Evolutionary conservation across 2,113 vertebrate species (phyloP), one percentile per base, ranked within the genome.

Genomic region (Pleuronectes platessa): DNA sequence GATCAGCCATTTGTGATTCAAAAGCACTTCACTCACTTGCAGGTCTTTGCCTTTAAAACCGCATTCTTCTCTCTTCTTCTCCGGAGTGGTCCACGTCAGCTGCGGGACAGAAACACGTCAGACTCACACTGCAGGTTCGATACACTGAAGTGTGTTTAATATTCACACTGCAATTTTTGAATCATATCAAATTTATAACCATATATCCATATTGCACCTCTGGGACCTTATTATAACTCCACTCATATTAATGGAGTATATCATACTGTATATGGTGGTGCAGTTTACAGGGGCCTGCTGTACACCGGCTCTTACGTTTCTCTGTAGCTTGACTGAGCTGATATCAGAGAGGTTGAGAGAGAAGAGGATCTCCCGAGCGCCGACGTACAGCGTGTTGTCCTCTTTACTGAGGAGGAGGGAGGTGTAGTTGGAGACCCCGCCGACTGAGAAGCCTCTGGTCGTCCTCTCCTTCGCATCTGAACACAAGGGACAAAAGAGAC

Each of bases 31-130:
- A 86, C 96, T 96, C 85, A 96, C 98, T 94, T 97, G 94, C 0
- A 95, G 95, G 89, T 97, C 95, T 93, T 98, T 99, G 83, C 98
- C 98, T 92, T 99, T 99, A 93, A 98, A 99, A 82, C 93, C 94
- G 54, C 98, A 99, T 85, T 98, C 96, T 1, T 93, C 92, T 82
- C 97, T 97, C 89, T 96, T 96, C 67, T 88, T 94, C 1, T 95
- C 87, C n/a, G 96, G 95, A 0, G 97, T 96, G 8, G 81, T 88
- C 98, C 98, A 99, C 0, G 64, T 93, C 68, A 99, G 91, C 98
- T 99, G 91, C 21, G 84, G 83, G 37, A 71, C 49, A 73, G 47
- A 74, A 72, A 67, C 58, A 51, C 8, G 8, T 61, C 59, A 37
- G 26, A 35, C 17, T 35, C 9, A 10, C 9, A 62, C 4, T 62